These are phyloP conservation scores for Ibidorhyncha struthersii DNA, from an alignment of 2,113 vertebrate genomes.

Conservation along the genomic window DNA sequence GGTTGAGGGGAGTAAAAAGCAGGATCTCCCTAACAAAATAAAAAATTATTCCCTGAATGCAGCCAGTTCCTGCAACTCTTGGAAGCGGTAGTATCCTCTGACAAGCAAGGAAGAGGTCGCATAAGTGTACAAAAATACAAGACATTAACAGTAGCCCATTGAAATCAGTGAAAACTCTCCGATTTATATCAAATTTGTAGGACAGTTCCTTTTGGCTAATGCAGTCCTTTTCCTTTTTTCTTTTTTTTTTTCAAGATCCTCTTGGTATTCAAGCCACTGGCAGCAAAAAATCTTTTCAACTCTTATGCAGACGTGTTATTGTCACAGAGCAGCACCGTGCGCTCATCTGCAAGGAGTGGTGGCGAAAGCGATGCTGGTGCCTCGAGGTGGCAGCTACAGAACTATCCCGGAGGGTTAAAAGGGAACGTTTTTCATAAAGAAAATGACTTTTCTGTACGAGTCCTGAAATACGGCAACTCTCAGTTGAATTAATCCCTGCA, in stretches of 20 bases:
- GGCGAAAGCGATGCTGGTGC: not conserved
- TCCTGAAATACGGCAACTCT: not conserved
- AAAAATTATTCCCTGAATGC: not conserved
- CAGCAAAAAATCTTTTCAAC: not conserved
- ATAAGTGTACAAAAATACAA: not conserved
- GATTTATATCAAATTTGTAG: not conserved
- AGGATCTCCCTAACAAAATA: not conserved
- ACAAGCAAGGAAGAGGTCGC: not conserved
- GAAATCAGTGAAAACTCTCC: not conserved
- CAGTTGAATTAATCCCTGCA: conserved; percentile 16
- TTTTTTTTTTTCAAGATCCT: not conserved
- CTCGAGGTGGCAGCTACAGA: not conserved
- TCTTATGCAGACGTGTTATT: not conserved
- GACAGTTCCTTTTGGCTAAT: not conserved
- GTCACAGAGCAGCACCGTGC: not conserved
- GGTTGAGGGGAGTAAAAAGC: not conserved
- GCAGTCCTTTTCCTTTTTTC: not conserved
- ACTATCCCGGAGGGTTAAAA: not conserved
- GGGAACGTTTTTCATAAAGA: not conserved
- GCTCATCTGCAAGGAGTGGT: not conserved
- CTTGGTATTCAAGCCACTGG: not conserved
- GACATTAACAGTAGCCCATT: not conserved
- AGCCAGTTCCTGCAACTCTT: not conserved
- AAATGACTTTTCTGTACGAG: not conserved
- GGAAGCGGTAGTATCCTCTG: not conserved